These are phyloP conservation scores for Drosophila antonietae DNA, from an alignment of 2,888 invertebrate species.

Conservation along the genomic window DNA sequence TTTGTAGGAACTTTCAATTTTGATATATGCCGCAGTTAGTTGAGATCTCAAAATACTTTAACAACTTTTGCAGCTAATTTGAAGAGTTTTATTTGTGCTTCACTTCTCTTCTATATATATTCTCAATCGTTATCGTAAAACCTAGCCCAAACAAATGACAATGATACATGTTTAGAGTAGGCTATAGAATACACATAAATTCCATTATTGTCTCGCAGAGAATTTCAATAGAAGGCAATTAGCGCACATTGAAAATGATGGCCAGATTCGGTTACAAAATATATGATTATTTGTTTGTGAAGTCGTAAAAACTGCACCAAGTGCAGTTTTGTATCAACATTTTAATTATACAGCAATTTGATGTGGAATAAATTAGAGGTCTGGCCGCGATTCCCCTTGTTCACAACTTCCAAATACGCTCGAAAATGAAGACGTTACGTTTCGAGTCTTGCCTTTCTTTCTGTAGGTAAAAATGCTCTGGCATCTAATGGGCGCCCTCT, in stretches of 20 bases:
- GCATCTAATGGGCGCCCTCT: conserved; percentile 77
- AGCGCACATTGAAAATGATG: conserved; percentile 50
- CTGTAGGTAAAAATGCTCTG: conserved; percentile 43
- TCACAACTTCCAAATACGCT: conserved; percentile 62
- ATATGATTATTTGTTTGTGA: conserved; percentile 73
- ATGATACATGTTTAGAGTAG: neutral
- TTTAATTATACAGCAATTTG: conserved; percentile 69
- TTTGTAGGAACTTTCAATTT: neutral
- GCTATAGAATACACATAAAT: conserved; percentile 11
- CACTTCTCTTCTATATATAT: neutral
- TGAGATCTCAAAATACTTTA: no score
- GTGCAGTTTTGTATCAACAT: conserved; percentile 47
- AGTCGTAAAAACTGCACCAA: conserved; percentile 61
- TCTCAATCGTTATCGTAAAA: neutral
- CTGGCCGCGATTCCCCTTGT: conserved; percentile 57
- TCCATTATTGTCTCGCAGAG: conserved; percentile 26
- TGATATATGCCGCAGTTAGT: neutral
- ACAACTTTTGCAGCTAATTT: no score
- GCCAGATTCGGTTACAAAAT: conserved; percentile 71
- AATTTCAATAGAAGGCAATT: conserved; percentile 34
- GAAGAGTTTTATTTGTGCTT: no score
- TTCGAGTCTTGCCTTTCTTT: conserved; percentile 9
- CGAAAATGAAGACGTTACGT: conserved; percentile 60
- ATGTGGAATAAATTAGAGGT: conserved; percentile 74
- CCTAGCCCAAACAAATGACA: neutral